phyloP scores from a whole-genome alignment of 2,888 invertebrate species.

The Eudasyphora cyanicolor region DNA sequence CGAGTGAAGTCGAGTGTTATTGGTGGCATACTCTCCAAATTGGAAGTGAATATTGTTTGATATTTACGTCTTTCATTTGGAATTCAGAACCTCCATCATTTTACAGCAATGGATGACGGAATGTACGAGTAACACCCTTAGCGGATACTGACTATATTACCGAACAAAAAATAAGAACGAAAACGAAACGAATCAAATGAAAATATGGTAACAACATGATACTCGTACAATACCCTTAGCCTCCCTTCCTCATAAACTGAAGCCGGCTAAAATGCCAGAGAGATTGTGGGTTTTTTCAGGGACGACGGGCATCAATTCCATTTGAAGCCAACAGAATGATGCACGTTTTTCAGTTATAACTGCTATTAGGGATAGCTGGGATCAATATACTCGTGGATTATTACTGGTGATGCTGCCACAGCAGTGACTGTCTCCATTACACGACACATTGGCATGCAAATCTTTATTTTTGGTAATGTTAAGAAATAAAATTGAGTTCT shows the following conservation, averaged over 20 bases:
- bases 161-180: conserved; percentile 18
- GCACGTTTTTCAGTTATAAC: conserved; percentile 8
- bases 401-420: conserved; percentile 37
- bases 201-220: conserved; percentile 62
- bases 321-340: conserved; percentile 15
- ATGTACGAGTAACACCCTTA: not conserved
- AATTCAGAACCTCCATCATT: not conserved
- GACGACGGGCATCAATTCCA: conserved; percentile 60
- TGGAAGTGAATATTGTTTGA: not conserved
- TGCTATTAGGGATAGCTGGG: conserved; percentile 19
- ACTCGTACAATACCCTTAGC: conserved; percentile 40
- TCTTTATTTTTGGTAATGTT: too few species aligned
- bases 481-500: too few species aligned
- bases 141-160: conserved; percentile 1
- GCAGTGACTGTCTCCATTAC: conserved; percentile 40
- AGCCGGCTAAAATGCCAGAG: not conserved
- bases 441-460: not conserved
- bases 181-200: conserved; percentile 21
- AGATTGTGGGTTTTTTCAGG: conserved; percentile 39
- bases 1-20: not conserved
- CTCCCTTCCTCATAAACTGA: too few species aligned
- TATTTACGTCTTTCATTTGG: conserved; percentile 21
- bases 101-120: not conserved
- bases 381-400: conserved; percentile 54
- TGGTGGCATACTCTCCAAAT: not conserved